Conservation (phyloP, 2,113 vertebrate species). For the Ptychochromis oligacanthus region DNA sequence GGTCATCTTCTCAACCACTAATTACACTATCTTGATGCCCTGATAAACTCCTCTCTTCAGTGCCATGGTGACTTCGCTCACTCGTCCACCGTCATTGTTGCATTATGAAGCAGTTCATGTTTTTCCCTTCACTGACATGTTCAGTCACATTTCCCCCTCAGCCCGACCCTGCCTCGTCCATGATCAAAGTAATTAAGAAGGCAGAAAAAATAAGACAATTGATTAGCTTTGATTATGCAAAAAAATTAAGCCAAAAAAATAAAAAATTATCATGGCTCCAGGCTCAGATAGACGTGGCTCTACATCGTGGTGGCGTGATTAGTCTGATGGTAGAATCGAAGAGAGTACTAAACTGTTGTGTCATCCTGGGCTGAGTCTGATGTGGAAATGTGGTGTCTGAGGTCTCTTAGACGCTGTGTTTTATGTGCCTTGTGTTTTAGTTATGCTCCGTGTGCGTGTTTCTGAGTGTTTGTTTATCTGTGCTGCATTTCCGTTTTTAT, state of each 20-base stretch:
- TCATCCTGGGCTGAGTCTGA: slow-evolving; percentile 11
- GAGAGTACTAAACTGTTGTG: slow-evolving; percentile 31
- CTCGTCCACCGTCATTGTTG: slow-evolving; percentile 42
- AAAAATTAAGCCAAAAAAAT: slow-evolving; percentile 57
- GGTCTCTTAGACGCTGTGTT: slow-evolving; percentile 5
- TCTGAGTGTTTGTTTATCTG: not conserved
- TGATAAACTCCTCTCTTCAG: slow-evolving; percentile 34
- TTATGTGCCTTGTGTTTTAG: not conserved
- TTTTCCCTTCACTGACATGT: slow-evolving; percentile 62
- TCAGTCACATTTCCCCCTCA: slow-evolving; percentile 59
- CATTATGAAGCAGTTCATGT: slow-evolving; percentile 65
- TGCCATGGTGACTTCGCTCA: slow-evolving; percentile 23
- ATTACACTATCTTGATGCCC: slow-evolving; percentile 51
- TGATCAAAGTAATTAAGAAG: slow-evolving; percentile 74
- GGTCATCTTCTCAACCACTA: slow-evolving; percentile 28
- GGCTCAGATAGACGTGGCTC: slow-evolving; percentile 49
- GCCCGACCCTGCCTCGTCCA: slow-evolving; percentile 54
- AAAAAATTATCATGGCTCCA: slow-evolving; percentile 32
- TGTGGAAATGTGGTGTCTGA: slow-evolving; percentile 11
- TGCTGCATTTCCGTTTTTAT: slow-evolving; percentile 10
- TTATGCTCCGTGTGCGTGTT: not conserved
- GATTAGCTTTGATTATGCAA: slow-evolving; percentile 73
- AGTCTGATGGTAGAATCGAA: slow-evolving; percentile 32
- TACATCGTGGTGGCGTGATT: slow-evolving; percentile 67
- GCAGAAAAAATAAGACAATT: slow-evolving; percentile 65